Evolutionary conservation across 2,113 vertebrate genomes (phyloP).

Genomic region (Pardalotus punctatus): DNA sequence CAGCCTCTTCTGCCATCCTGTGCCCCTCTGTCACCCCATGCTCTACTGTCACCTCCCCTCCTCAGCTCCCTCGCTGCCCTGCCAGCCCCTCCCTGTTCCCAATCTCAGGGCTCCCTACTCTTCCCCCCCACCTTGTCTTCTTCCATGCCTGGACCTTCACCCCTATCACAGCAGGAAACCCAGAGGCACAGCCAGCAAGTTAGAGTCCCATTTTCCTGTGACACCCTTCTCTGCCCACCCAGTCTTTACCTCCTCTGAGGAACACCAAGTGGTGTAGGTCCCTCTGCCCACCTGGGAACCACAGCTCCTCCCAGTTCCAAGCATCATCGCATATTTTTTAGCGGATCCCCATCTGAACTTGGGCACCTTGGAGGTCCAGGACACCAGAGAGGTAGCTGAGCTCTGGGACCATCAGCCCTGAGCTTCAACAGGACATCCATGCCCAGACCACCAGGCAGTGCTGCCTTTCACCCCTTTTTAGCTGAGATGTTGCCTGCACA

Average conservation of each 20-base stretch:
- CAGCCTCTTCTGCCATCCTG: background rate
- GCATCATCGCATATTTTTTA: accelerated
- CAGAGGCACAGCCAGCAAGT: background rate
- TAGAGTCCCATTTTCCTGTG: accelerated
- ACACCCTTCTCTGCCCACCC: background rate
- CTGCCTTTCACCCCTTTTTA: background rate
- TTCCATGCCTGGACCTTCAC: background rate
- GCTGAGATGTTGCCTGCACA: background rate
- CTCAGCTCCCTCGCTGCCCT: background rate
- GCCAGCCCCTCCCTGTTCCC: background rate
- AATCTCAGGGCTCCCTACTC: background rate
- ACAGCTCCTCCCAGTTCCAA: background rate
- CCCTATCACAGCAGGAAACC: background rate
- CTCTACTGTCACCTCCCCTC: background rate
- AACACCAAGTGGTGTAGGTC: background rate
- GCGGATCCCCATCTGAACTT: background rate
- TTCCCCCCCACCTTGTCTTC: background rate
- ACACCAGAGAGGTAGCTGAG: background rate
- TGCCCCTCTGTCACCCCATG: background rate
- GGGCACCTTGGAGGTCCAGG: background rate
- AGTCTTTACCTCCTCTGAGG: background rate
- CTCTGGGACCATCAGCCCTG: background rate
- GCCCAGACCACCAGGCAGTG: background rate
- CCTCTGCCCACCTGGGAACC: background rate
- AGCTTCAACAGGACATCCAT: background rate